Base-by-base conservation (phyloP, 1,140 invertebrate species). In the Trachymyrmex cornetzi region DNA sequence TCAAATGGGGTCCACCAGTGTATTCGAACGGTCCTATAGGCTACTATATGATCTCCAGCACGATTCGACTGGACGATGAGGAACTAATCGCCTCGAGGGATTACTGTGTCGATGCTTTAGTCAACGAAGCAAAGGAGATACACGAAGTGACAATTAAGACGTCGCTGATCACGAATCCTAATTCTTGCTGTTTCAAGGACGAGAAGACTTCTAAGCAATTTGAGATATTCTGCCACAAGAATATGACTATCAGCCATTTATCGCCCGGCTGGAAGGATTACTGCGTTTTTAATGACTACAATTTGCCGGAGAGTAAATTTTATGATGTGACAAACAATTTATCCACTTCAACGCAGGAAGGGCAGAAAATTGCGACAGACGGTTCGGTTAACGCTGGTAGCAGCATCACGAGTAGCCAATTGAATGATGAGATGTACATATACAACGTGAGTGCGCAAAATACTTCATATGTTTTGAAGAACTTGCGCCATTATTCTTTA, bases 11-110 rank as follows among this genome's bases (percentile, higher is more conserved):
- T 24, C 93, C 95, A 3, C 97, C 97, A 0, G 89, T 93, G n/a
- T 88, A 95, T 9, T 96, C 96, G 0, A 97, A 97, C 89, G 97
- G 97, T 7, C 95, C 95, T 3, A 96, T 98, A 24, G 96, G 95
- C 0, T 95, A 96, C 82, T 98, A 98, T 92, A 91, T 95, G 11
- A 94, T 98, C 5, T 94, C 94, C 38, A 94, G 94, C 77, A 91
- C 89, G 63, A 80, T 95, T 34, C 91, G 95, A 82, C 38, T 88
- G 27, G 95, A 97, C 64, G 93, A 96, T 75, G 67, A 88, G 0
- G 88, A 93, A 5, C 91, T 95, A 19, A 94, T 96, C 30, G 94
- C 95, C 63, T 87, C 95, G 27, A 92, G 96, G 55, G 94, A 97
- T 93, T 97, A 97, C 88, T 97, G 97, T 89, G 90, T 90, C 38